Evolutionary conservation across 2,113 vertebrate species (phyloP).

Genomic region (Probosciger aterrimus): DNA sequence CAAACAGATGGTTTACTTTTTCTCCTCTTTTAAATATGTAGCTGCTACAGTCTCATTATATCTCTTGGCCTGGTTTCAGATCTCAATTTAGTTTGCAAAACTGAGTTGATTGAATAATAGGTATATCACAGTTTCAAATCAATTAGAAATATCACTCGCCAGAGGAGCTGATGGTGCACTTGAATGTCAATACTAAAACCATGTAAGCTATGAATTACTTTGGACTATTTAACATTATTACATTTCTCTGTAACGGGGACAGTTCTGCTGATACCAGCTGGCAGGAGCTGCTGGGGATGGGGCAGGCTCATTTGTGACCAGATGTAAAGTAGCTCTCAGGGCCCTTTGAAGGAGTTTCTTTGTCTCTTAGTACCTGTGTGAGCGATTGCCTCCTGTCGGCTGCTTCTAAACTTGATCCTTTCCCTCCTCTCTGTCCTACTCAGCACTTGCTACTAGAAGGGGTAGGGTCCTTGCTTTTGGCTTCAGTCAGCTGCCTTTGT

Average conservation of each 20-base stretch:
- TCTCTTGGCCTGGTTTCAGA: conserved; percentile 48
- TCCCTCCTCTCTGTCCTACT: background rate
- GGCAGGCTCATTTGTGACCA: background rate
- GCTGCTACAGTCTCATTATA: conserved; percentile 23
- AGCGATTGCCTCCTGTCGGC: background rate
- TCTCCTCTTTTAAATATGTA: conserved; percentile 4
- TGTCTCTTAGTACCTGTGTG: background rate
- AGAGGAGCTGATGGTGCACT: background rate
- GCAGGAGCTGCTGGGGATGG: background rate
- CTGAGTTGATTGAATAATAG: conserved; percentile 28
- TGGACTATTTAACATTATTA: background rate
- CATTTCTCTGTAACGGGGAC: background rate
- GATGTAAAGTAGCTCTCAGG: background rate
- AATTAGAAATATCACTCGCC: background rate
- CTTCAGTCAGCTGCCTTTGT: background rate
- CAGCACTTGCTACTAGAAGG: background rate
- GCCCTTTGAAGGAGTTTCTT: background rate
- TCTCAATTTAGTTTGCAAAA: conserved; percentile 25
- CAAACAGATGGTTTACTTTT: conserved; percentile 57
- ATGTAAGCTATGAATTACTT: background rate
- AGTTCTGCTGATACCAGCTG: background rate
- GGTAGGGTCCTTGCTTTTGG: background rate
- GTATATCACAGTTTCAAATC: conserved; percentile 23
- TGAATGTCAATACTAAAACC: background rate
- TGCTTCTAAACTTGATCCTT: background rate